Percentiles rank a stretch among this genome's conserved stretches.
Evolutionary conservation across 2,888 invertebrate species (phyloP).

Genomic region (Idaea dimidiata): DNA sequence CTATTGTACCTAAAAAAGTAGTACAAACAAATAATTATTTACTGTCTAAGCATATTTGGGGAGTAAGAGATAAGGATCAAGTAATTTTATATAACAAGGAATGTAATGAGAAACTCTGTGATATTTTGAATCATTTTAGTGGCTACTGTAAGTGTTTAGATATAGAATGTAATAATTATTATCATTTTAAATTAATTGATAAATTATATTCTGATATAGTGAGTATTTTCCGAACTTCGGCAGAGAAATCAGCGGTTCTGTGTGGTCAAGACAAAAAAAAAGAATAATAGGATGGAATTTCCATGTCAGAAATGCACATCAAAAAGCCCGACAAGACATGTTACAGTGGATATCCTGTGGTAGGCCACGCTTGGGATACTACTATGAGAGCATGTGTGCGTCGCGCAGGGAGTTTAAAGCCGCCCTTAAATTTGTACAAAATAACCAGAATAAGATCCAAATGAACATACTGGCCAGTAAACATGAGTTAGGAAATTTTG

Average conservation of each 20-base stretch:
- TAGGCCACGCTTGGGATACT: slow-evolving; percentile 12
- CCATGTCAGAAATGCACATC: slow-evolving; percentile 8
- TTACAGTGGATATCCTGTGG: slow-evolving; percentile 10
- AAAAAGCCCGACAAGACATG: slow-evolving; percentile 12
- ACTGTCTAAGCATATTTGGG: slow-evolving; percentile 8
- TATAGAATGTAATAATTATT: background rate
- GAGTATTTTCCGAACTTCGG: background rate
- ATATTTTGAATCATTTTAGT: slow-evolving; percentile 7
- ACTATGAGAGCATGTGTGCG: slow-evolving; percentile 13
- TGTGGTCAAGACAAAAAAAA: too few species aligned
- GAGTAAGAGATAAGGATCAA: slow-evolving; percentile 9
- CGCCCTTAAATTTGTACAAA: slow-evolving; percentile 11
- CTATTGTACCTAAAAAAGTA: slow-evolving; percentile 6
- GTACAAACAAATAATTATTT: slow-evolving; percentile 2
- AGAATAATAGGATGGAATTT: slow-evolving; percentile 14
- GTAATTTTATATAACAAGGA: slow-evolving; percentile 6
- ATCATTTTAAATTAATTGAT: background rate
- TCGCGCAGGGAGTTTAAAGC: slow-evolving; percentile 14
- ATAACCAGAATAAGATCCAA: slow-evolving; percentile 11
- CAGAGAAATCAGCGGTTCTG: background rate
- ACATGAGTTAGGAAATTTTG: slow-evolving; percentile 11
- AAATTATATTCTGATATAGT: slow-evolving; percentile 1
- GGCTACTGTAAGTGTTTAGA: slow-evolving; percentile 6
- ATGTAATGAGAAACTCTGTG: slow-evolving; percentile 5
- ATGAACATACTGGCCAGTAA: slow-evolving; percentile 13